These are phyloP conservation scores for Orthonyx spaldingii DNA, from an alignment of 2,113 vertebrate genomes.

Conservation along the genomic window DNA sequence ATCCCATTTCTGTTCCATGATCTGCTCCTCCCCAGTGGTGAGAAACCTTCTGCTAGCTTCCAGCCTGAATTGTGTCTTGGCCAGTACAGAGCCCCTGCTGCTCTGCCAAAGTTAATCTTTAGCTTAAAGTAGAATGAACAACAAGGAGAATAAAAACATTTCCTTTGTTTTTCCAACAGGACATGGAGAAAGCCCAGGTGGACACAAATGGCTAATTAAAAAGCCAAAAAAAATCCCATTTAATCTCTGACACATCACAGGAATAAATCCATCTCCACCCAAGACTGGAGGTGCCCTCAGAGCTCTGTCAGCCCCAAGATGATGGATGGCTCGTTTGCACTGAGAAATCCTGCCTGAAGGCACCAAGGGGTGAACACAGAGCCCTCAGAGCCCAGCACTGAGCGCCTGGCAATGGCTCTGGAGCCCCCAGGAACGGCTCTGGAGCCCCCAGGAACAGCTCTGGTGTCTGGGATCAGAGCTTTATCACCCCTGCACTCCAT, in stretches of 20 bases:
- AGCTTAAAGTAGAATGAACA: neutral
- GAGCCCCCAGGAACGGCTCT: neutral
- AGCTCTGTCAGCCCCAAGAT: neutral
- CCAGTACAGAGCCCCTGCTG: neutral
- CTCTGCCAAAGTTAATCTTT: constrained; percentile 24
- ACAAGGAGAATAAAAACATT: neutral
- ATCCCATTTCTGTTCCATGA: neutral
- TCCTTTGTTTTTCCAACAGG: neutral
- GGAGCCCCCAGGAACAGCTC: neutral
- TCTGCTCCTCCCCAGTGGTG: neutral
- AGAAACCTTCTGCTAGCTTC: neutral
- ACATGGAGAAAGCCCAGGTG: neutral
- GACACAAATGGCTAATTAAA: neutral
- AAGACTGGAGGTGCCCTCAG: neutral
- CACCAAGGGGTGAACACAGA: neutral
- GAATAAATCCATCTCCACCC: neutral
- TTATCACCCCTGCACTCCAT: neutral
- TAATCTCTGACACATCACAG: neutral
- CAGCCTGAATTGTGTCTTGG: neutral
- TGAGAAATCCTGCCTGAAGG: neutral
- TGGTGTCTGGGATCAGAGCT: neutral
- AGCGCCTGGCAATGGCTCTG: neutral
- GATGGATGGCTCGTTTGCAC: accelerated
- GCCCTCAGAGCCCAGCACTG: neutral
- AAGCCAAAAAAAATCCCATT: neutral